These are phyloP conservation scores for Parauchenoglanis ngamensis DNA, from an alignment of 2,797 vertebrate species.

Conservation along the genomic window DNA sequence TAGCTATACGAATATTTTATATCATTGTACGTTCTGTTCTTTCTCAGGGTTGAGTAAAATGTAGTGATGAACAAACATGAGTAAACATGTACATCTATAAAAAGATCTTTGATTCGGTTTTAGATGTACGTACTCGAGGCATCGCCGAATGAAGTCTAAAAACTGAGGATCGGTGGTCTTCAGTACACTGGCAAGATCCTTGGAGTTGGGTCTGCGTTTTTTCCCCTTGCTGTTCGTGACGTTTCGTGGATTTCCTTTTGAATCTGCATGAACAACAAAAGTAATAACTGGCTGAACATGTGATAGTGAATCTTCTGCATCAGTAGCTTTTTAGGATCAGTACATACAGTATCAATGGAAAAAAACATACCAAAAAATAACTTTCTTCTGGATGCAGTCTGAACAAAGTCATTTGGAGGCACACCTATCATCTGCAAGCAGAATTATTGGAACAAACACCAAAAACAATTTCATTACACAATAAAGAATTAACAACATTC, in stretches of 20 bases:
- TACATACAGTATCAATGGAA: background rate
- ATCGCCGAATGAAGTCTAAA: constrained; percentile 87
- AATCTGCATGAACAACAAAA: constrained; percentile 75
- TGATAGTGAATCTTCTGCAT: background rate
- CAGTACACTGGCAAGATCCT: constrained; percentile 81
- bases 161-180: constrained; percentile 85
- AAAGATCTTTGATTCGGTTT: background rate
- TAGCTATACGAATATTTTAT: background rate
- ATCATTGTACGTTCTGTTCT: background rate
- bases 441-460: constrained; percentile 25
- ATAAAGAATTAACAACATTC: background rate
- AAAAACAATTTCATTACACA: background rate
- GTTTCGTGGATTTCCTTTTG: constrained; percentile 87
- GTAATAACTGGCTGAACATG: background rate
- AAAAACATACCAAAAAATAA: constrained; percentile 86
- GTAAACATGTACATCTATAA: background rate
- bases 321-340: background rate
- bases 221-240: constrained; percentile 89
- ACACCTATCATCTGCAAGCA: constrained; percentile 85
- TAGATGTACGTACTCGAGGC: constrained; percentile 81
- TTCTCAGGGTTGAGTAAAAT: background rate
- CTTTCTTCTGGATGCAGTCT: constrained; percentile 83
- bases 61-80: background rate
- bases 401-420: constrained; percentile 86
- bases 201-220: constrained; percentile 84